phyloP scores from a whole-genome alignment of 2,888 invertebrate genomes.

The Helleia helle region DNA sequence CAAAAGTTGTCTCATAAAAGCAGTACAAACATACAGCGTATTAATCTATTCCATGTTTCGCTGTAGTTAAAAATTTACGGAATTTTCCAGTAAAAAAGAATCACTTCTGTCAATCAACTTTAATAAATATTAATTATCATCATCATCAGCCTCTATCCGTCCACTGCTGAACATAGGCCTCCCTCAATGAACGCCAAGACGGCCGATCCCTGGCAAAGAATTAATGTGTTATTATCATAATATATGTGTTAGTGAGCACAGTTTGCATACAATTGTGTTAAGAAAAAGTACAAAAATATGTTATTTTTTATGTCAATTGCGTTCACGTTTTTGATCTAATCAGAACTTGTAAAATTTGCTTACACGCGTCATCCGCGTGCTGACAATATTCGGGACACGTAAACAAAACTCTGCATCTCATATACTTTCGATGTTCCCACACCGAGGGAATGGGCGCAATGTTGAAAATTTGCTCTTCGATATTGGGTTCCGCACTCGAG shows the following conservation, averaged over 20 bases:
- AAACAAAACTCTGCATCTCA: conserved; percentile 46
- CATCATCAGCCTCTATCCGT: no score
- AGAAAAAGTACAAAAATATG: neutral
- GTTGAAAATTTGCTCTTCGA: conserved; percentile 3
- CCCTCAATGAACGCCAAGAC: no score
- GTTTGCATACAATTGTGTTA: no score
- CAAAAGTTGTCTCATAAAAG: neutral
- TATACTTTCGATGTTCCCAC: conserved; percentile 49
- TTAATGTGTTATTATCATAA: neutral
- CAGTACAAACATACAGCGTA: neutral
- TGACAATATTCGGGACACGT: conserved; percentile 58
- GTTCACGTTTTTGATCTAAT: conserved; percentile 59
- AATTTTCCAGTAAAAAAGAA: no score
- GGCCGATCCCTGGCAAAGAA: no score
- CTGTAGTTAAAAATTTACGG: no score
- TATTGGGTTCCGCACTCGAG: conserved; percentile 7
- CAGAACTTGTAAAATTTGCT: conserved; percentile 67
- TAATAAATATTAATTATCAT: neutral
- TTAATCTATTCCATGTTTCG: conserved; percentile 1
- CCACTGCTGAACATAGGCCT: no score
- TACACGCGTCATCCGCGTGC: conserved; percentile 46
- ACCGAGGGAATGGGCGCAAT: conserved; percentile 14
- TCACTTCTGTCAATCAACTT: neutral
- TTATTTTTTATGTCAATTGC: neutral
- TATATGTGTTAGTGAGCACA: neutral